Conservation (phyloP, 2,888 invertebrate species). For the Dysmachus trigonus region DNA sequence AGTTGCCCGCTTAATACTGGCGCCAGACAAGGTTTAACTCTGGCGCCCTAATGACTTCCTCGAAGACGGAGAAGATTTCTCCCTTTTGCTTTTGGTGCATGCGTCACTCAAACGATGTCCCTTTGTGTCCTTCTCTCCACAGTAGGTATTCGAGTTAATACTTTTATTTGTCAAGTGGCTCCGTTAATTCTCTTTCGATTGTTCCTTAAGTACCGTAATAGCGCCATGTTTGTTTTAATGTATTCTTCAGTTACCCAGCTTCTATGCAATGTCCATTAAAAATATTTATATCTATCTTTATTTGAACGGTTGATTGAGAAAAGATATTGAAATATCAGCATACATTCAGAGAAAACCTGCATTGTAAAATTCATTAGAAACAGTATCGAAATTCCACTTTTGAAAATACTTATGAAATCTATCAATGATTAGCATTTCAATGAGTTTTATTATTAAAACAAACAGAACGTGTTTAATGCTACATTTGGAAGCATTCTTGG, state of each 20-base stretch:
- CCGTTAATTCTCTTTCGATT: neutral
- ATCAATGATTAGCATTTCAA: no score
- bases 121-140: neutral
- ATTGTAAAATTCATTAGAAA: no score
- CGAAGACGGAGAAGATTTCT: neutral
- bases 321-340: no score
- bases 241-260: neutral
- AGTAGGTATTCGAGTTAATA: neutral
- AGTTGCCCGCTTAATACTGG: slow-evolving; percentile 23
- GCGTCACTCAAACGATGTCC: neutral
- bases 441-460: no score
- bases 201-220: neutral
- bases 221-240: neutral
- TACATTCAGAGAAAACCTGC: no score
- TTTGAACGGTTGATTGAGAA: no score
- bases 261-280: no score
- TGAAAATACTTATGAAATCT: no score
- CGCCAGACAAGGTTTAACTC: slow-evolving; percentile 33
- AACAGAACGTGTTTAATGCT: no score
- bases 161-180: neutral
- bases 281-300: no score
- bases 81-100: neutral
- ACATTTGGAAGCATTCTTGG: no score
- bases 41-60: slow-evolving; percentile 25
- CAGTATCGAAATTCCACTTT: no score